Percentiles rank a stretch among this genome's conserved stretches.
phyloP scores from a whole-genome alignment of 2,797 vertebrate genomes.

The Sciaenops ocellatus region DNA sequence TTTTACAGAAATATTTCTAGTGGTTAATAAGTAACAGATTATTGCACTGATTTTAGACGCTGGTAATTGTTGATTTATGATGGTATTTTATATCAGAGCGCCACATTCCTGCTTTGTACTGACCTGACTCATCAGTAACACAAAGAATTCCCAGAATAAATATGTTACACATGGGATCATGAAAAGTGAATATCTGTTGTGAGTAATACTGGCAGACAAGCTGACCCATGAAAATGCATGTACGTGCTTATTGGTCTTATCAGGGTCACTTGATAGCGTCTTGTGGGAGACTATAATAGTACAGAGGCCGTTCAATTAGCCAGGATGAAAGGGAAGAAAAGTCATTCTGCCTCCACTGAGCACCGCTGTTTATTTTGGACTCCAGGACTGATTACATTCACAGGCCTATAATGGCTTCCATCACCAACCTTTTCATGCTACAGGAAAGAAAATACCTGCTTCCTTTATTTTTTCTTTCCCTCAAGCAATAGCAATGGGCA shows the following conservation, averaged over 20 bases:
- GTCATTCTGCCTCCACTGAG: constrained; percentile 38
- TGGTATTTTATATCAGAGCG: constrained; percentile 1
- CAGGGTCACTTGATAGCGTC: constrained; percentile 17
- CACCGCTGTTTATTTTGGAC: constrained; percentile 67
- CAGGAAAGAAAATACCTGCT: constrained; percentile 53
- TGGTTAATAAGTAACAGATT: background rate
- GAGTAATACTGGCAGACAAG: background rate
- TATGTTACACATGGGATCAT: background rate
- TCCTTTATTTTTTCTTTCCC: constrained; percentile 15
- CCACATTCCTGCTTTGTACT: background rate
- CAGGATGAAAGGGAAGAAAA: constrained; percentile 55
- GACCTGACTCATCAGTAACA: background rate
- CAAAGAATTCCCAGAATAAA: background rate
- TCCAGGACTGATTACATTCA: constrained; percentile 64
- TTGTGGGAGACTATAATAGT: constrained; percentile 22
- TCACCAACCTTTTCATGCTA: constrained; percentile 44
- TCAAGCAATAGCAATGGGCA: constrained; percentile 9
- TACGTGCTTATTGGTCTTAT: constrained; percentile 6
- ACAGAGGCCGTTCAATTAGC: constrained; percentile 46
- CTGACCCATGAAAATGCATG: background rate
- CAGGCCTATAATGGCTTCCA: constrained; percentile 65
- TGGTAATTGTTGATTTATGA: background rate
- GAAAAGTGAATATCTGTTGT: background rate
- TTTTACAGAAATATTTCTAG: background rate
- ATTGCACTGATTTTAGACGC: background rate